Evolutionary conservation across 2,888 invertebrate genomes (phyloP).

Genomic region (Mellilla xanthometata): DNA sequence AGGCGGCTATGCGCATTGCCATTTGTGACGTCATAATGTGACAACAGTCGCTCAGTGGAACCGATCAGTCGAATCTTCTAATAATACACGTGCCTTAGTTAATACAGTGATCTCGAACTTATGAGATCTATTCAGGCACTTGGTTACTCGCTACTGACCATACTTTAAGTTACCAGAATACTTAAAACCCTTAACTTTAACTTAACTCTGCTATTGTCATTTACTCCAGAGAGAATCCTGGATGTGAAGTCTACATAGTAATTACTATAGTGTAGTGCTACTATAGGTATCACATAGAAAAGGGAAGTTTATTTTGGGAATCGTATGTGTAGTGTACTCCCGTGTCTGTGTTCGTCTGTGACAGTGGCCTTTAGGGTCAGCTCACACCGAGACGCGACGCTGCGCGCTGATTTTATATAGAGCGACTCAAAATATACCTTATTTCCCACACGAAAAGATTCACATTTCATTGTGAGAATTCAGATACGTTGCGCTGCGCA

Average conservation of each 20-base stretch:
- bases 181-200: conserved; percentile 18
- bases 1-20: too few species aligned
- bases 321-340: too few species aligned
- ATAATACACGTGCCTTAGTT: conserved; percentile 36
- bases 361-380: too few species aligned
- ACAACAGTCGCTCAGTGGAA: not conserved
- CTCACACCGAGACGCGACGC: too few species aligned
- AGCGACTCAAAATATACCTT: too few species aligned
- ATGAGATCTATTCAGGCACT: conserved; percentile 31
- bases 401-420: too few species aligned
- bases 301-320: too few species aligned
- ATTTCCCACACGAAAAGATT: too few species aligned
- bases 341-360: too few species aligned
- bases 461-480: too few species aligned
- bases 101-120: conserved; percentile 32
- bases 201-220: conserved; percentile 31
- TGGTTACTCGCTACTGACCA: conserved; percentile 29
- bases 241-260: conserved; percentile 2
- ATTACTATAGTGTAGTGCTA: not conserved
- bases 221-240: conserved; percentile 25
- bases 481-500: too few species aligned
- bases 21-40: not conserved
- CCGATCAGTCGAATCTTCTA: not conserved
- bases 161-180: conserved; percentile 19
- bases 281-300: too few species aligned